Percentiles rank a stretch among this genome's conserved stretches.
Evolutionary conservation across 2,113 vertebrate species (phyloP).

Genomic region (Gasterosteus aculeatus): DNA sequence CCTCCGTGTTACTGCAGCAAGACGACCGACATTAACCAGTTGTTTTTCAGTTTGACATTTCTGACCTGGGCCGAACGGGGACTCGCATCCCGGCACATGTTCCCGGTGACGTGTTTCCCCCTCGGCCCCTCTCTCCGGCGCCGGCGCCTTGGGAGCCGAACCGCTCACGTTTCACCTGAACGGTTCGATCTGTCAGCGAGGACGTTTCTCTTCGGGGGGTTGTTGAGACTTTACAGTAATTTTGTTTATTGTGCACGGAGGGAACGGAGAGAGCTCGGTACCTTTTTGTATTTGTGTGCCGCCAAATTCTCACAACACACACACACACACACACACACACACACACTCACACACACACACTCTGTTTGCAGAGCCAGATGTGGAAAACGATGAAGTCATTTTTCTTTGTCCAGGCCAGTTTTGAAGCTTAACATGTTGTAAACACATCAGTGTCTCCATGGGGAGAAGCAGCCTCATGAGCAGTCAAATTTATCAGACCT

Average conservation of each 20-base stretch:
- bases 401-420: slow-evolving; percentile 8
- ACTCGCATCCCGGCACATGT: neutral
- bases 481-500: neutral
- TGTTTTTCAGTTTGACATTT: neutral
- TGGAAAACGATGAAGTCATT: slow-evolving; percentile 60
- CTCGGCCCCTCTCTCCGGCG: neutral
- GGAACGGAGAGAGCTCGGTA: slow-evolving; percentile 15
- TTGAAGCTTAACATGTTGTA: slow-evolving; percentile 36
- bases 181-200: neutral
- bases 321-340: slow-evolving; percentile 11
- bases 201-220: slow-evolving; percentile 13
- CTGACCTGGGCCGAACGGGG: neutral
- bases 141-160: neutral
- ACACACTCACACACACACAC: slow-evolving; percentile 4
- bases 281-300: slow-evolving; percentile 15
- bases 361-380: slow-evolving; percentile 60
- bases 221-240: slow-evolving; percentile 13
- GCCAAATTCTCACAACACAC: slow-evolving; percentile 18
- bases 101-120: neutral
- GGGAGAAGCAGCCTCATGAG: slow-evolving; percentile 16
- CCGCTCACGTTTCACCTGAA: neutral
- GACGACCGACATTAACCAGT: neutral
- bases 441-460: slow-evolving; percentile 34
- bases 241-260: slow-evolving; percentile 17
- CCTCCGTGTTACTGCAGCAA: too few relatives aligned